Conservation (phyloP, 2,797 vertebrate genomes). For the Pantherophis alleghaniensis region DNA sequence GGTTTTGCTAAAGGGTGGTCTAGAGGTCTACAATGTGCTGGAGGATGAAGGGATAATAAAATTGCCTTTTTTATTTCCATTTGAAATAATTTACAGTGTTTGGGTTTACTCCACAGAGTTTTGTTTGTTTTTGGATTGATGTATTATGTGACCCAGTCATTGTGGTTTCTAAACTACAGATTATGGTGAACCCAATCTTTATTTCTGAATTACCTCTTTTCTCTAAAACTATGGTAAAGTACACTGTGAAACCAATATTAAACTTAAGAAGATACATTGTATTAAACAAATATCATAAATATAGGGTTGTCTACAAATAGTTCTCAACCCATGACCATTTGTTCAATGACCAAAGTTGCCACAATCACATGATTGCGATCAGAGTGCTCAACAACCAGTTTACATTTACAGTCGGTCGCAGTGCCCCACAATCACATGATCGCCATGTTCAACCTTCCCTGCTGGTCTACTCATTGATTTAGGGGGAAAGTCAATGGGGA, state of each 20-base stretch:
- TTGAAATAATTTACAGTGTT: not conserved
- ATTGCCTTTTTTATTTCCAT: not conserved
- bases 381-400: not conserved
- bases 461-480: not conserved
- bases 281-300: not conserved
- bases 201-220: not conserved
- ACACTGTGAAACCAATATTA: not conserved
- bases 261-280: not conserved
- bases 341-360: not conserved
- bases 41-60: not conserved
- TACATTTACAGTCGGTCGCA: not conserved
- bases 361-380: not conserved
- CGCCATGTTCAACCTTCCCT: not conserved
- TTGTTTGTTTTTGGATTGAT: not conserved
- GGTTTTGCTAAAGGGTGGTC: not conserved
- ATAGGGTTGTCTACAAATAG: not conserved
- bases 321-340: not conserved
- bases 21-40: not conserved
- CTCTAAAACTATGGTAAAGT: not conserved
- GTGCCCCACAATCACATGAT: not conserved
- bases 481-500: not conserved
- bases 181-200: not conserved
- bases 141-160: not conserved
- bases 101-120: not conserved
- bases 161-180: not conserved